A percentile compares a stretch with the other conserved stretches of the same genome.
Evolutionary conservation across 2,797 vertebrate genomes (phyloP).

Genomic region (Amphiprion clarkii): DNA sequence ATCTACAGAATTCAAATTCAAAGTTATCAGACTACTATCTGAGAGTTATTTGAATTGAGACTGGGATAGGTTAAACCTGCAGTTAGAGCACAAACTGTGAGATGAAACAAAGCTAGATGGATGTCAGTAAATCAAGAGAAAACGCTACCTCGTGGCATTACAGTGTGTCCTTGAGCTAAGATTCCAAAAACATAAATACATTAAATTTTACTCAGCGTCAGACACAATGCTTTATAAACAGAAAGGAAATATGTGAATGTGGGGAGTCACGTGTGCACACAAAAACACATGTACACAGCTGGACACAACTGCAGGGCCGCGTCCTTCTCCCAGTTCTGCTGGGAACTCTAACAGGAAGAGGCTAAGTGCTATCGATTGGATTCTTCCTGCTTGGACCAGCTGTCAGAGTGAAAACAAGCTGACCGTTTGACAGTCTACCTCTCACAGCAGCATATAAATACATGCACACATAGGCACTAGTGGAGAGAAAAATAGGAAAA

Average conservation of each 20-base stretch:
- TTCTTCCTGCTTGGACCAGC: slow-evolving; percentile 76
- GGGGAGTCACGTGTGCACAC: slow-evolving; percentile 13
- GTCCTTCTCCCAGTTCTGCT: slow-evolving; percentile 59
- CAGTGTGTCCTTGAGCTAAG: slow-evolving; percentile 39
- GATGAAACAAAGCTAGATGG: slow-evolving; percentile 5
- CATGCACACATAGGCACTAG: not conserved
- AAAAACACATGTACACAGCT: slow-evolving; percentile 35
- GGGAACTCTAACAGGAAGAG: slow-evolving; percentile 80
- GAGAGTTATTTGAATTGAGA: slow-evolving; percentile 3
- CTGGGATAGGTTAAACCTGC: slow-evolving; percentile 3
- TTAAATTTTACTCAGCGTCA: slow-evolving; percentile 34
- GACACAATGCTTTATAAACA: slow-evolving; percentile 35
- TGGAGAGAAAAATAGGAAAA: too few relatives aligned
- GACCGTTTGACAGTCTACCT: slow-evolving; percentile 70
- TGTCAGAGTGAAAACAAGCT: slow-evolving; percentile 75
- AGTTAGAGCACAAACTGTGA: not conserved
- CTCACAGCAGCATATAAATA: slow-evolving; percentile 33
- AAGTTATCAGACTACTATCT: slow-evolving; percentile 22
- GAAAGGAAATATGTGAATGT: slow-evolving; percentile 26
- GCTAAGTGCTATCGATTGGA: slow-evolving; percentile 83
- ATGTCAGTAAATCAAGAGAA: slow-evolving; percentile 48
- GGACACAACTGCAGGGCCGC: slow-evolving; percentile 38
- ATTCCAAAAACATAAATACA: slow-evolving; percentile 37
- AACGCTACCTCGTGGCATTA: slow-evolving; percentile 11
- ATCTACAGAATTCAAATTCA: slow-evolving; percentile 28